A percentile compares a stretch with the other conserved stretches of the same genome.
Evolutionary conservation across 92 coral and sea anemone species (phyloP).

Genomic region (Porites evermanni): DNA sequence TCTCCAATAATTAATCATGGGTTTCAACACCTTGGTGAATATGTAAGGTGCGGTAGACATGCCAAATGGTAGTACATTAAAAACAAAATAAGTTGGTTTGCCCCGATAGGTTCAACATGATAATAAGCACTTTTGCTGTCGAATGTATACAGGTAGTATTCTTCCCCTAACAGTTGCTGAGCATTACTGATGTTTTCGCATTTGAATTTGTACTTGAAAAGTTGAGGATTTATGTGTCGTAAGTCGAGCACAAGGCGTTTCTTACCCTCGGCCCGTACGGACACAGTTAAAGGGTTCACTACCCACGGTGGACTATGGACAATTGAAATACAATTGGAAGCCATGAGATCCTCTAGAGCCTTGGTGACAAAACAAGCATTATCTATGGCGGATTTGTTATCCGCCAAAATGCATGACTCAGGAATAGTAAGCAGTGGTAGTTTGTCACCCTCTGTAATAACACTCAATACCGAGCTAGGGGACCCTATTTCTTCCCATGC

Average conservation of each 20-base stretch:
- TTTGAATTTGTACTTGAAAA: slow-evolving; percentile 29
- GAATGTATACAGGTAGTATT: slow-evolving; percentile 13
- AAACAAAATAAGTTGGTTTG: slow-evolving; percentile 4
- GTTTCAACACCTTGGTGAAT: not conserved
- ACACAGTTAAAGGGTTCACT: slow-evolving; percentile 42
- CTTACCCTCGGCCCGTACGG: slow-evolving; percentile 47
- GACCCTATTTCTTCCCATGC: not conserved
- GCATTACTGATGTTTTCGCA: slow-evolving; percentile 24
- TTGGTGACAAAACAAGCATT: slow-evolving; percentile 32
- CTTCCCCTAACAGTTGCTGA: not conserved
- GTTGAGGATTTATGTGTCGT: slow-evolving; percentile 56
- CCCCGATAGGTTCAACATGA: not conserved
- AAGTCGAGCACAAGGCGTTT: slow-evolving; percentile 60
- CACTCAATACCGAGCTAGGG: slow-evolving; percentile 37
- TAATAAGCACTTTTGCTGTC: slow-evolving; percentile 17
- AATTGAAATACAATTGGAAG: slow-evolving; percentile 9
- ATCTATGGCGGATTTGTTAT: slow-evolving; percentile 54
- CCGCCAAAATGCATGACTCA: slow-evolving; percentile 31
- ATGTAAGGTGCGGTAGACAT: slow-evolving; percentile 11
- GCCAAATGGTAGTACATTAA: not conserved
- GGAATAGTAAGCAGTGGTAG: slow-evolving; percentile 52
- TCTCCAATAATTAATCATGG: not conserved
- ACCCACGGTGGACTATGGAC: slow-evolving; percentile 9
- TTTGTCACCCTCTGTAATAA: slow-evolving; percentile 51
- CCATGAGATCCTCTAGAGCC: slow-evolving; percentile 17